phyloP scores from a whole-genome alignment of 1,140 invertebrate species.

The Fopius arisanus region DNA sequence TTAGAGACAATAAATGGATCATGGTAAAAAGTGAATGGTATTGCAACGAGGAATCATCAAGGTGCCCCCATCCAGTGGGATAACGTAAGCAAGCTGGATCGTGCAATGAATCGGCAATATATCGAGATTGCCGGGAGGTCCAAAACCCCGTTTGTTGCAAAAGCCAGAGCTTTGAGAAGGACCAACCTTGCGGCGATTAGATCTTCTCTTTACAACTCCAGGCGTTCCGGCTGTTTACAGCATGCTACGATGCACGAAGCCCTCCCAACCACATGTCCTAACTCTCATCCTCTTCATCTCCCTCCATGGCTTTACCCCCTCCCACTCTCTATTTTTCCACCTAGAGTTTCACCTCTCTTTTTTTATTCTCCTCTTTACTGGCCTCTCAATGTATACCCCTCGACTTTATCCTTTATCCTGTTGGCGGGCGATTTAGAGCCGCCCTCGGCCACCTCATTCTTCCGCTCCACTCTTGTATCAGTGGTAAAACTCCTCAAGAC shows the following conservation, averaged over 20 bases:
- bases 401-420: slow-evolving; percentile 13
- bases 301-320: background rate
- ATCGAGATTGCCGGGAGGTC: slow-evolving; percentile 1
- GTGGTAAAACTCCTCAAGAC: background rate
- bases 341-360: slow-evolving; percentile 9
- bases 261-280: background rate
- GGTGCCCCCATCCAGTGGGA: background rate
- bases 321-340: background rate
- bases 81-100: background rate
- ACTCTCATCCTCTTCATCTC: background rate
- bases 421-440: background rate
- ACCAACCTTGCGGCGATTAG: slow-evolving; percentile 13
- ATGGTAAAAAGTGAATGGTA: background rate
- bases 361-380: slow-evolving; percentile 28
- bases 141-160: background rate
- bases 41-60: background rate
- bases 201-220: slow-evolving; percentile 1
- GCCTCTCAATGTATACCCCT: background rate
- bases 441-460: slow-evolving; percentile 21
- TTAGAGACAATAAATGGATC: background rate
- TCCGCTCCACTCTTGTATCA: background rate
- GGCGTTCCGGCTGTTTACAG: slow-evolving; percentile 8
- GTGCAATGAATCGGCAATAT: slow-evolving; percentile 13
- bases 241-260: background rate
- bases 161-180: slow-evolving; percentile 9